These are phyloP conservation scores for Mactra quadrangularis DNA, from an alignment of 1,140 invertebrate genomes.

Conservation along the genomic window DNA sequence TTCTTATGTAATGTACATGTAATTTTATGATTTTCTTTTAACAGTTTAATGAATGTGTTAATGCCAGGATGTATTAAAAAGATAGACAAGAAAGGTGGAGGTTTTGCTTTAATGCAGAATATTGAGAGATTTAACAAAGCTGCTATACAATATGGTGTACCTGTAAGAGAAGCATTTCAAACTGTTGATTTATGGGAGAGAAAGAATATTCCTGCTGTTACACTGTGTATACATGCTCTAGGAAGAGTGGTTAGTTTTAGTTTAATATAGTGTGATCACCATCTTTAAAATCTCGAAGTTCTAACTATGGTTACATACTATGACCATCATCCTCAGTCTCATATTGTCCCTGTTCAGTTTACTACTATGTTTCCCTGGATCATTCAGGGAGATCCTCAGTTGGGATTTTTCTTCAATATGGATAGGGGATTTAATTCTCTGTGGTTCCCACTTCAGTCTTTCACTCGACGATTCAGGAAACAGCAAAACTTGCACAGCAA, in stretches of 20 bases:
- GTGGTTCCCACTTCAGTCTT: too few relatives aligned
- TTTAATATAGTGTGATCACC: neutral
- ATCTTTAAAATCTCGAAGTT: too few relatives aligned
- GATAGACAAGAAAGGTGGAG: conserved; percentile 94
- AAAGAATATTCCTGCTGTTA: conserved; percentile 95
- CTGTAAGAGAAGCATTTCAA: conserved; percentile 96
- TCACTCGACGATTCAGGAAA: too few relatives aligned
- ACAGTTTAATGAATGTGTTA: conserved; percentile 93
- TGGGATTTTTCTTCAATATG: too few relatives aligned
- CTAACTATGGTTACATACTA: too few relatives aligned
- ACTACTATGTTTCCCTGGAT: too few relatives aligned
- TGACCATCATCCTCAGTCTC: too few relatives aligned
- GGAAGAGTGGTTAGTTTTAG: conserved; percentile 92
- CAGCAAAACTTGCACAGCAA: too few relatives aligned
- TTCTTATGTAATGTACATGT: too few relatives aligned
- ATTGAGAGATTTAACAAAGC: conserved; percentile 95
- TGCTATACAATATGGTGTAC: conserved; percentile 91
- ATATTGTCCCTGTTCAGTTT: too few relatives aligned
- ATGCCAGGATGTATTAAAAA: conserved; percentile 91
- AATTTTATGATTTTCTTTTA: neutral
- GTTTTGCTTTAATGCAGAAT: conserved; percentile 98
- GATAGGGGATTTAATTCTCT: too few relatives aligned
- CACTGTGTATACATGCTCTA: conserved; percentile 93
- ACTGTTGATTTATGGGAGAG: conserved; percentile 96
- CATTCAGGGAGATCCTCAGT: too few relatives aligned